Base-by-base conservation (phyloP, 2,113 vertebrate genomes). In the Sminthopsis crassicaudata region DNA sequence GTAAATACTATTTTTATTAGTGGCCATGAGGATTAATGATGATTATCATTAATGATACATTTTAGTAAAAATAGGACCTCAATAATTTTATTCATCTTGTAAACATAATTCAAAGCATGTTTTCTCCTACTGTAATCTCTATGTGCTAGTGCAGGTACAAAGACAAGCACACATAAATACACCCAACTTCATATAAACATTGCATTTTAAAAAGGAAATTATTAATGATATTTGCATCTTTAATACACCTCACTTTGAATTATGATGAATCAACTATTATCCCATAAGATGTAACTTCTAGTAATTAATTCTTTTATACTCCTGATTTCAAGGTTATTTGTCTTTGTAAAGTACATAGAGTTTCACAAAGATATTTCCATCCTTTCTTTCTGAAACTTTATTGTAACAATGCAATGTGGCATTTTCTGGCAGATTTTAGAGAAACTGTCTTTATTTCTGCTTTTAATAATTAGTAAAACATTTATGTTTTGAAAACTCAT, bases 1-100 rank as follows among this genome's bases (percentile, higher is more conserved):
- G 92, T 92, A 92, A 12, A 36, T 91, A 48, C 3, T 89, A 19
- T 92, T 52, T 22, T 90, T 24, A 25, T 60, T 91, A 91, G 22
- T 89, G 95, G 60, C 89, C 16, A 3, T 89, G 42, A 54, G 42
- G 5, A 93, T 7, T 11, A 7, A 42, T 42, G 76, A 94, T 94
- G 60, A 25, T 67, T 94, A 0, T 95, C 96, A 27, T 52, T 16
- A 93, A 89, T 48, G 8, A 30, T 50, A 23, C 0, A 11, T 89
- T 91, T 92, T 93, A 46, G 53, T 84, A 84, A 84, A 42, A 42
- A 42, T 84, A 94, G 67, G 55, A 0, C 91, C 26, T 95, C 91
- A 91, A 67, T 91, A 50, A 54, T 60, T 95, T 89, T 84, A 36
- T 46, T 90, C 84, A 93, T 91, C 84, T 90, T 96, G 55, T 6